Conservation (phyloP, 1,140 invertebrate species). For the Magallana angulata region DNA sequence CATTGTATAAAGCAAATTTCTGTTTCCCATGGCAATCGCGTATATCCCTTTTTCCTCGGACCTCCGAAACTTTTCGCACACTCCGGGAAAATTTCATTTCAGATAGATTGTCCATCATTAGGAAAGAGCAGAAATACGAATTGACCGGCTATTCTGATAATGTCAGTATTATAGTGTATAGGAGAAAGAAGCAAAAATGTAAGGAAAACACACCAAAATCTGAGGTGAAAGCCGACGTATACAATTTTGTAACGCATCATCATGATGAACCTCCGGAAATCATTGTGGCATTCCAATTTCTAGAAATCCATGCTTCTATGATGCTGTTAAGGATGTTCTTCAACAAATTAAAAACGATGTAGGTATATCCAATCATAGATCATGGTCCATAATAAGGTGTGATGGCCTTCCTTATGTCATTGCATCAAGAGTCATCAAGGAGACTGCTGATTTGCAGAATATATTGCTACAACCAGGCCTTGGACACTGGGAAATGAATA, state of each 20-base stretch:
- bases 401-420: neutral
- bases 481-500: too few species aligned
- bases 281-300: neutral
- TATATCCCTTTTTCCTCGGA: neutral
- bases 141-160: too few species aligned
- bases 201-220: neutral
- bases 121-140: neutral
- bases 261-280: neutral
- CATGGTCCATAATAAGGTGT: neutral
- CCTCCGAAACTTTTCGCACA: neutral
- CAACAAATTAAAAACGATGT: neutral
- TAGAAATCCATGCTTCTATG: neutral
- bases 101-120: neutral
- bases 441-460: too few species aligned
- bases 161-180: neutral
- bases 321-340: neutral
- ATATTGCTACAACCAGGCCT: too few species aligned
- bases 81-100: neutral
- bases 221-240: neutral
- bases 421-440: too few species aligned
- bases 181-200: neutral
- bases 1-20: neutral
- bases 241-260: neutral
- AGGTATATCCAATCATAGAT: neutral
- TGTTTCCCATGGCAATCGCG: neutral